These are phyloP conservation scores for Drosophila ambigua DNA, from an alignment of 1,140 invertebrate genomes.

Conservation along the genomic window DNA sequence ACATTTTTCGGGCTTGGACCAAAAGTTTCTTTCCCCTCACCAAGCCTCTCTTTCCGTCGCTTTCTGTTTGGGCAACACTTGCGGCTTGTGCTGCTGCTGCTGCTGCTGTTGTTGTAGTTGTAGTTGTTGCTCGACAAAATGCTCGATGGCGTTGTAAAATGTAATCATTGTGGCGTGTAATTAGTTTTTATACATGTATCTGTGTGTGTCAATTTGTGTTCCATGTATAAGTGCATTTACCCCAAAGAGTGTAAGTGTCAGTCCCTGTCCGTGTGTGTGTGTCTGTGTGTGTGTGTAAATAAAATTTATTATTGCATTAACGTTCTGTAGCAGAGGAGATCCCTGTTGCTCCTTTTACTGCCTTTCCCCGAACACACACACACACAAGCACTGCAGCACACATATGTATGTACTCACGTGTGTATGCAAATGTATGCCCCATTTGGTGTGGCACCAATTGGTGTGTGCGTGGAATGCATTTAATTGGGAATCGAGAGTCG, in stretches of 20 bases:
- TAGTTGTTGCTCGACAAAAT: constrained; percentile 35
- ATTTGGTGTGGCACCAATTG: constrained; percentile 16
- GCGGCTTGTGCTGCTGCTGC: constrained; percentile 17
- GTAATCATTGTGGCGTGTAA: constrained; percentile 80
- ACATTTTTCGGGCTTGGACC: constrained; percentile 19
- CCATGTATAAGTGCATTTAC: constrained; percentile 20
- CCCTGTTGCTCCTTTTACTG: too few species aligned
- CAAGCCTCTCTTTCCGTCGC: too few species aligned
- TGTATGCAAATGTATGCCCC: constrained; percentile 20
- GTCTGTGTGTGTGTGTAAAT: constrained; percentile 39
- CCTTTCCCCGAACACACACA: background rate
- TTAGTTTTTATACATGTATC: constrained; percentile 68
- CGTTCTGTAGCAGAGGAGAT: constrained; percentile 9
- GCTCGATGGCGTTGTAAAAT: constrained; percentile 73
- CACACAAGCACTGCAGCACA: constrained; percentile 12
- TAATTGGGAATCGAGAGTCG: constrained; percentile 35
- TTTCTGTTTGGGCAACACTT: constrained; percentile 37
- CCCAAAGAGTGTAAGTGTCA: constrained; percentile 8
- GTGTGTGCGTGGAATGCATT: constrained; percentile 7
- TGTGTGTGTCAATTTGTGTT: background rate
- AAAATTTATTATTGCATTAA: constrained; percentile 71
- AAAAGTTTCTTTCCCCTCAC: background rate
- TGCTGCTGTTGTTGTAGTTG: constrained; percentile 7
- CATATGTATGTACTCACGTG: background rate
- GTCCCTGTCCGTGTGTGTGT: constrained; percentile 1